Conservation (phyloP, 2,797 vertebrate species). For the Kryptopterus vitreolus region DNA sequence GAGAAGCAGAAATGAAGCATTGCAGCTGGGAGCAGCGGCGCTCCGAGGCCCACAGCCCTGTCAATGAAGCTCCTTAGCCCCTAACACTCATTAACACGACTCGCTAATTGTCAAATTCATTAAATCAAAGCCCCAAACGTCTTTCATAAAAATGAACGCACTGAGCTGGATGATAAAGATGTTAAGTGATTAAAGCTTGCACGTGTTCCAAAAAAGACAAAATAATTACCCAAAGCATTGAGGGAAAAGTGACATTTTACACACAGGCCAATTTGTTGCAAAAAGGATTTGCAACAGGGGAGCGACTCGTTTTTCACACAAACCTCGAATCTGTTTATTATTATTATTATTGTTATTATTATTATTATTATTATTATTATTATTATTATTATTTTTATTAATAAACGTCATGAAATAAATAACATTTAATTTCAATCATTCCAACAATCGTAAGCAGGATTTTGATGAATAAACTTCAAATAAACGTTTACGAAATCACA, state of each 20-base stretch:
- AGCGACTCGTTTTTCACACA: slow-evolving; percentile 14
- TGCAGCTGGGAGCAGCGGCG: slow-evolving; percentile 77
- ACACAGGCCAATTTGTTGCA: slow-evolving; percentile 35
- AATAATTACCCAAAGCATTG: slow-evolving; percentile 60
- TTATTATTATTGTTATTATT: no score
- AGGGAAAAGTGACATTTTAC: slow-evolving; percentile 38
- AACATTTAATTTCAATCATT: not conserved
- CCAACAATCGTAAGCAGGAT: not conserved
- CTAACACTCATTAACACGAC: slow-evolving; percentile 81
- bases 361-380: no score
- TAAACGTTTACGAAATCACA: not conserved
- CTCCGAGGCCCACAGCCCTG: slow-evolving; percentile 69
- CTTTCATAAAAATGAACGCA: slow-evolving; percentile 76
- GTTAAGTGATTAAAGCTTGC: slow-evolving; percentile 77
- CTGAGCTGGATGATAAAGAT: slow-evolving; percentile 77
- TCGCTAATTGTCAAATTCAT: slow-evolving; percentile 85
- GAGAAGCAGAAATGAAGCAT: slow-evolving; percentile 82
- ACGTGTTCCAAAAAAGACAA: slow-evolving; percentile 68
- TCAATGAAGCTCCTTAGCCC: slow-evolving; percentile 79
- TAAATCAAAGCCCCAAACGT: slow-evolving; percentile 77
- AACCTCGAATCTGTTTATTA: slow-evolving; percentile 21
- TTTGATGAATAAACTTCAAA: not conserved
- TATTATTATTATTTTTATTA: no score
- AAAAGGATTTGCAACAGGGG: slow-evolving; percentile 23
- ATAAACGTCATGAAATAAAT: no score